Evolutionary conservation across 64 coral and sea anemone genomes (phyloP).

Genomic region (Orbicella faveolata): DNA sequence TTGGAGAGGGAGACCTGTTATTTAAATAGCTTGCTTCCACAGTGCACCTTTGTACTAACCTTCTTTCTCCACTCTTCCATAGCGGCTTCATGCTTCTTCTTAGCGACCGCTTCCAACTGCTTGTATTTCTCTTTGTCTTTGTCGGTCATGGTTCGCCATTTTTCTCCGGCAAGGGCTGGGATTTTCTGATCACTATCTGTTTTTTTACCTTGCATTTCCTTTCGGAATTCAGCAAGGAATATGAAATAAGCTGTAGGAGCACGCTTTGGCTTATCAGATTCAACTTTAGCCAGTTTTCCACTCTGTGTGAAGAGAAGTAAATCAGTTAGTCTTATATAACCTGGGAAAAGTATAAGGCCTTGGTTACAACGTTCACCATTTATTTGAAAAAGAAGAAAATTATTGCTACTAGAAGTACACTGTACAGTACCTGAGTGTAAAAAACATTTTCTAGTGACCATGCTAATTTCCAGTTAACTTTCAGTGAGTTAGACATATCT

Average conservation of each 20-base stretch:
- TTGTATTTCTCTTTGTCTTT: constrained; percentile 70
- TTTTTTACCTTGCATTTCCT: constrained; percentile 48
- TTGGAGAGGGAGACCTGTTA: too few relatives aligned
- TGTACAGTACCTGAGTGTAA: too few relatives aligned
- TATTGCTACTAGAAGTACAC: too few relatives aligned
- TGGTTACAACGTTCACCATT: too few relatives aligned
- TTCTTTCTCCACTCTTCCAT: constrained; percentile 83
- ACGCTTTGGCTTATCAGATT: constrained; percentile 89
- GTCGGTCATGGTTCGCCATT: constrained; percentile 86
- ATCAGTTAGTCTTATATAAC: too few relatives aligned
- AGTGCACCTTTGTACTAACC: constrained; percentile 18
- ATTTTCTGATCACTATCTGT: constrained; percentile 62
- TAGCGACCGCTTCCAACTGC: constrained; percentile 60
- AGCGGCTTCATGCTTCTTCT: constrained; percentile 67
- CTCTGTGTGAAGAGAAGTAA: constrained; percentile 13
- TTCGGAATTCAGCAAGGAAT: constrained; percentile 84
- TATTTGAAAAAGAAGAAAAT: too few relatives aligned
- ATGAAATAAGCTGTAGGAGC: constrained; percentile 90
- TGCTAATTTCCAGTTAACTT: too few relatives aligned
- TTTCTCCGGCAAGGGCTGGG: constrained; percentile 86
- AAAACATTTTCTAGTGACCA: too few relatives aligned
- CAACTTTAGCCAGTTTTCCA: constrained; percentile 60
- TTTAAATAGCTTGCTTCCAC: too few relatives aligned
- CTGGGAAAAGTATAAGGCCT: too few relatives aligned
- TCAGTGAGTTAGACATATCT: too few relatives aligned